Evolutionary conservation across 2,113 vertebrate species (phyloP), one percentile per base, ranked within the genome.

Genomic region (Eptesicus fuscus): DNA sequence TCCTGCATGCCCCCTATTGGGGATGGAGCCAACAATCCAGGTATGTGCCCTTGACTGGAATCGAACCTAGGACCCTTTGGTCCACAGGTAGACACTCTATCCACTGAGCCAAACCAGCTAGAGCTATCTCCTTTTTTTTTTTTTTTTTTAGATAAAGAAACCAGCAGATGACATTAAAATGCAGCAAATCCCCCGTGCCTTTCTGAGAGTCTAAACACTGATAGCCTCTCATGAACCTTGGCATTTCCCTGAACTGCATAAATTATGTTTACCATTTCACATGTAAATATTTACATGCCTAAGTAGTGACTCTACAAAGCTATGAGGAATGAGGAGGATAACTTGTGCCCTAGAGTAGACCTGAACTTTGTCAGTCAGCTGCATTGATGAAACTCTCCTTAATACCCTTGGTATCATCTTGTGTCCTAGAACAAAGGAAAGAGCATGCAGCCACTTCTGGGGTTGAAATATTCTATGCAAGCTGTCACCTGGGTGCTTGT

Each of bases 261-360:
- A 89, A 87, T 83, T 0, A 91, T 95, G 79, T 49, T 97, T 93
- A 37, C 79, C 0, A 91, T 73, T 96, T 96, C 35, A 22, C 23
- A 94, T 0, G 97, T 96, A 98, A 98, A 98, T 98, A 98, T 97
- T 97, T 98, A 92, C 74, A 63, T 88, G 88, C 79, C 88, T 96
- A 91, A 95, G 93, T 88, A 93, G 78, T 70, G 82, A 95, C 88
- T 96, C 89, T 93, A 95, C 96, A 96, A 93, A 97, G 87, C 74
- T 87, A 83, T 84, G 70, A 96, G 71, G 92, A 95, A 96, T 86
- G 84, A 97, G 96, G 49, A 71, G 32, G 79, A 92, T 95, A 96
- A 92, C 59, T 25, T 69, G 82, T 94, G 84, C 0, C 0, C 77
- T 95, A 80, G 84, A 97, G 71, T 84, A 87, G 40, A 76, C 23